These are phyloP conservation scores for Ophion slaviceki DNA, from an alignment of 2,888 invertebrate species.

Conservation along the genomic window DNA sequence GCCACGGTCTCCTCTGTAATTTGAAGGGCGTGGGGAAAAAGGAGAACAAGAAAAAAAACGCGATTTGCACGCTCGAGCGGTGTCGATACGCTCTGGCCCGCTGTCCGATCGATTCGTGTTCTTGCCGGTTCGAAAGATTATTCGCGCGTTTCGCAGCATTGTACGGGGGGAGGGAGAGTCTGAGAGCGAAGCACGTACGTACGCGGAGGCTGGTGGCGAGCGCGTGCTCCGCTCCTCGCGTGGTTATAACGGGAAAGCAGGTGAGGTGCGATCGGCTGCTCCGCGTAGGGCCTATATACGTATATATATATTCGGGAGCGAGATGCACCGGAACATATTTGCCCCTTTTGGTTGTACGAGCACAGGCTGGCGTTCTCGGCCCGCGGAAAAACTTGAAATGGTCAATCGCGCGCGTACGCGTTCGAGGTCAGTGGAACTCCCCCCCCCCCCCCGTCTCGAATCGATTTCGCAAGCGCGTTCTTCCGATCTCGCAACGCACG, in stretches of 20 bases:
- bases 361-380: not conserved
- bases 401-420: constrained; percentile 17
- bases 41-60: constrained; percentile 22
- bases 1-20: constrained; percentile 55
- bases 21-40: constrained; percentile 61
- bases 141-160: too few species aligned
- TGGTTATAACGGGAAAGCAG: constrained; percentile 65
- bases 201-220: constrained; percentile 14
- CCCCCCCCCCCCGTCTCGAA: constrained; percentile 6
- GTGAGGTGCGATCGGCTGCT: constrained; percentile 58
- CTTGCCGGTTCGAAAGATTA: too few species aligned
- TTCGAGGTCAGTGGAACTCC: constrained; percentile 37
- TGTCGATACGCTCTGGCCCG: not conserved
- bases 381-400: not conserved
- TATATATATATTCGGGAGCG: too few species aligned
- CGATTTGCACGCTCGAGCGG: constrained; percentile 20
- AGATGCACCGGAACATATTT: too few species aligned
- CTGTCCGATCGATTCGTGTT: too few species aligned
- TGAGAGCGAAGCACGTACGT: not conserved
- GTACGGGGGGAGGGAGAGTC: not conserved
- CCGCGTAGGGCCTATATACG: too few species aligned
- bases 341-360: constrained; percentile 35
- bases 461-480: constrained; percentile 33
- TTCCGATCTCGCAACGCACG: constrained; percentile 30
- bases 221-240: constrained; percentile 62